phyloP scores from a whole-genome alignment of 1,140 invertebrate species.

The Limonius californicus region DNA sequence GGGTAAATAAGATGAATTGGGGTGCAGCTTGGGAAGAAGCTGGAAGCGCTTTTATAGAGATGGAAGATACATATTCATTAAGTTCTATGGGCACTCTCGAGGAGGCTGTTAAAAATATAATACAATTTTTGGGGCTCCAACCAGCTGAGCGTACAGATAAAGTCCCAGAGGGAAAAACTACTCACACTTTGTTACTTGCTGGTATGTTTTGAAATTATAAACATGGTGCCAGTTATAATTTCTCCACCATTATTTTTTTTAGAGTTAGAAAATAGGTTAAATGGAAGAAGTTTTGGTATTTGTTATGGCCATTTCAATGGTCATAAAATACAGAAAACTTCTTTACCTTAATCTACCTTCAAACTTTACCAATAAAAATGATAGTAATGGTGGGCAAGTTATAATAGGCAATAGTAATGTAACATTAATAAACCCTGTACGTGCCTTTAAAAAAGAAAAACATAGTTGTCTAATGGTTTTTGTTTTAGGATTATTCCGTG shows the following conservation, averaged over 20 bases:
- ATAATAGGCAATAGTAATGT: background rate
- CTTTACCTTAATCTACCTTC: no score
- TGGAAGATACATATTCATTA: conserved; percentile 89
- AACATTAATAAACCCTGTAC: background rate
- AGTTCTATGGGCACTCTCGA: conserved; percentile 74
- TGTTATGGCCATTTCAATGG: background rate
- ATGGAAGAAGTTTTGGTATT: no score
- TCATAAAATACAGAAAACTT: no score
- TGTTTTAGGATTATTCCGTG: conserved; percentile 75
- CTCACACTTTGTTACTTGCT: conserved; percentile 76
- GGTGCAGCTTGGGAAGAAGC: conserved; percentile 66
- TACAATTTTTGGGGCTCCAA: conserved; percentile 84
- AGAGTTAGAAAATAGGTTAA: background rate
- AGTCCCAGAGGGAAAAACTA: conserved; percentile 77
- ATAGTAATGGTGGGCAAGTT: no score
- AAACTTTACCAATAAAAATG: no score
- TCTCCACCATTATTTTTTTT: background rate
- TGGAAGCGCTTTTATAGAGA: conserved; percentile 60
- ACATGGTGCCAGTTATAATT: no score
- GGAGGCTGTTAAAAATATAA: conserved; percentile 84
- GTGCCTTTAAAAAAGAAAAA: background rate
- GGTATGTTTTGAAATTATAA: conserved; percentile 62
- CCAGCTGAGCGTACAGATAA: conserved; percentile 82
- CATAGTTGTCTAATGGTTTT: background rate
- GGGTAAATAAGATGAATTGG: conserved; percentile 76